Evolutionary conservation across 2,797 vertebrate genomes (phyloP), one percentile per base, ranked within the genome.

Genomic region (Argyrosomus regius): DNA sequence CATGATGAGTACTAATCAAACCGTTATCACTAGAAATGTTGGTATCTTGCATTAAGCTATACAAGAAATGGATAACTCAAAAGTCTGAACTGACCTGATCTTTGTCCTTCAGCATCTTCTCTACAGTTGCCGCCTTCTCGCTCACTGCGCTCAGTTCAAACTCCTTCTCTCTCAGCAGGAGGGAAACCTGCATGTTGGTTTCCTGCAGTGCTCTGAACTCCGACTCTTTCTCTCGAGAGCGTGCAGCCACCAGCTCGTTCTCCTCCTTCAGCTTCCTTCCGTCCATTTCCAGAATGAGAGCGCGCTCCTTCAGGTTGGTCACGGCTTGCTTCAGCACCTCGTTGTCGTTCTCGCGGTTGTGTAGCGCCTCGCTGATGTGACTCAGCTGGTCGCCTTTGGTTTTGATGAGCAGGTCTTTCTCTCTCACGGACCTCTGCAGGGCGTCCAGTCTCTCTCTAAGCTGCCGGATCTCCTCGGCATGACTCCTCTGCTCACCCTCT

Each of bases 371-470:
- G 50, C 93, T 96, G 65, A 97, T 93, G 6, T 97, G 96, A 69
- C 86, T 82, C n/a, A 99, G 92, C 49, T 99, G 97, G 88, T 99
- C 98, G 8, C 97, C 97, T 94, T 97, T 98, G 80, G 95, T 96
- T 94, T 99, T 99, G 93, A 99, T 99, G 69, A 99, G 91, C 73
- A 99, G 93, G 89, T 99, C 98, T 89, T 99, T 99, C 86, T 99
- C 98, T 82, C 95, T 94, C 63, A 97, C 94, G 0, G 97, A 96
- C 46, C 96, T 96, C 83, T 98, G 97, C 24, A 99, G 88, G 3
- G 95, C 78, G 6, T 97, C 97, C 2, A 96, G 93, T 68, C 94
- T 96, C 64, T 97, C 97, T 80, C 88, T 94, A 43, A 96, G 87
- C 91, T 96, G 96, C 16, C 94, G 93, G 5, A 93, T 88, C 17